Base-by-base conservation (phyloP, 53 echinoderm and acorn worm species). In the Apostichopus leukothele region DNA sequence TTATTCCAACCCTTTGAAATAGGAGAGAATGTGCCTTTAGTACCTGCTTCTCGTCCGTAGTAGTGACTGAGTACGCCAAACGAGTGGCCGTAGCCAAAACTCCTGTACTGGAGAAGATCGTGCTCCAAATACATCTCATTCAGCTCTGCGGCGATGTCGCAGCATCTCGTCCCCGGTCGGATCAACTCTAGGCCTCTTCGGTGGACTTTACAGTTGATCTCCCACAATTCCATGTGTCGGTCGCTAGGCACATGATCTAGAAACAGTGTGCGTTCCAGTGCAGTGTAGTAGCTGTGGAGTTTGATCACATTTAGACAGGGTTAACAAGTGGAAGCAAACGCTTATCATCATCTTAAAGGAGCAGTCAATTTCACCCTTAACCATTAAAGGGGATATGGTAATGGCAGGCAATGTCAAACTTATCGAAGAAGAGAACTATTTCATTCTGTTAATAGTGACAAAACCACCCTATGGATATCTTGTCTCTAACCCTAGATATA, bases 1-100 rank as follows among this genome's bases (percentile, higher is more conserved):
- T 39, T 39, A 39, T 39, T 39, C 39, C 39, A 39, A 39, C 39
- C 39, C 39, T 39, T 39, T 39, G 39, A 39, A 39, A 39, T 39
- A 39, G 39, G 39, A 39, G 3, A 39, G 39, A 39, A 39, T 0
- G 39, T 39, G 39, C 39, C 39, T 57, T 57, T 57, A 9, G 55
- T 88, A 97, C 97, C 97, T 74, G 97, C 95, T 89, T 97, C 97
- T 7, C 97, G 88, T 3, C 97, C 97, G 85, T 92, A 97, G 86
- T 97, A 97, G 14, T 97, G 95, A 13, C 93, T 88, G 76, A 97
- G 22, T 0, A 86, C 76, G 1, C 97, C 97, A 78, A 97, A 94
- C 3, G 97, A 95, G 51, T 97, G 95, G 1, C 97, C 97, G 55
- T 97, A 97, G 1, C 97, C 97, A 89, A 97, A 97, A 73, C 89